phyloP scores from a whole-genome alignment of 1,140 invertebrate genomes.

The Lordiphosa clarofinis region DNA sequence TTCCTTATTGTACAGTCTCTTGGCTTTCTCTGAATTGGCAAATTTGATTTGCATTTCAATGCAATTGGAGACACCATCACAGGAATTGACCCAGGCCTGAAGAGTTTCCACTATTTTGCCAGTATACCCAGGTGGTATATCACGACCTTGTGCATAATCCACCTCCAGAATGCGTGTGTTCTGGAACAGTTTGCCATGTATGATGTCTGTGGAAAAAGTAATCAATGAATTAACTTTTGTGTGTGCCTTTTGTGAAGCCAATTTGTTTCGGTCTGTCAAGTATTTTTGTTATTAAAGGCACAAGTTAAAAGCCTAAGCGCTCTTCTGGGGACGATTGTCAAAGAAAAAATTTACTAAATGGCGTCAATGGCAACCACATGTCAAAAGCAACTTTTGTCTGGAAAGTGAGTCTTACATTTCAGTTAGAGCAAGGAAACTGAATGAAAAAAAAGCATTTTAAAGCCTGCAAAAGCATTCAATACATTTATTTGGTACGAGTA shows the following conservation, averaged over 20 bases:
- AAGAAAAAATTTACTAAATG: too few relatives aligned
- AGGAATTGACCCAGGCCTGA: slow-evolving; percentile 94
- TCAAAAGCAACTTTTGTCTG: neutral
- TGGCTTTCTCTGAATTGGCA: slow-evolving; percentile 92
- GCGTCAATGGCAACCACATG: too few relatives aligned
- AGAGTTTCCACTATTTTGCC: slow-evolving; percentile 88
- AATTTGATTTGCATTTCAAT: slow-evolving; percentile 93
- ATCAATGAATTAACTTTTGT: slow-evolving; percentile 4
- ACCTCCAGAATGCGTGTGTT: slow-evolving; percentile 95
- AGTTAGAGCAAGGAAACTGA: too few relatives aligned
- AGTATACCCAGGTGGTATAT: slow-evolving; percentile 91
- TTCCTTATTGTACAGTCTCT: slow-evolving; percentile 89
- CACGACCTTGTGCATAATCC: slow-evolving; percentile 95
- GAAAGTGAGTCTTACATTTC: too few relatives aligned
- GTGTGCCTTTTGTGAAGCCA: neutral
- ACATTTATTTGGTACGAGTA: too few relatives aligned
- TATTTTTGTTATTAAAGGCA: neutral
- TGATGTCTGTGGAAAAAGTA: slow-evolving; percentile 86
- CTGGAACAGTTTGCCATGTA: slow-evolving; percentile 97
- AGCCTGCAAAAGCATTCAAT: too few relatives aligned
- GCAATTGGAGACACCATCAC: slow-evolving; percentile 91
- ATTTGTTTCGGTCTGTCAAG: slow-evolving; percentile 10
- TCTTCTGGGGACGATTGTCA: too few relatives aligned
- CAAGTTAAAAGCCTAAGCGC: too few relatives aligned
- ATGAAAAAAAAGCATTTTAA: too few relatives aligned